phyloP scores from a whole-genome alignment of 2,888 invertebrate genomes.

The Mythimna pallens region DNA sequence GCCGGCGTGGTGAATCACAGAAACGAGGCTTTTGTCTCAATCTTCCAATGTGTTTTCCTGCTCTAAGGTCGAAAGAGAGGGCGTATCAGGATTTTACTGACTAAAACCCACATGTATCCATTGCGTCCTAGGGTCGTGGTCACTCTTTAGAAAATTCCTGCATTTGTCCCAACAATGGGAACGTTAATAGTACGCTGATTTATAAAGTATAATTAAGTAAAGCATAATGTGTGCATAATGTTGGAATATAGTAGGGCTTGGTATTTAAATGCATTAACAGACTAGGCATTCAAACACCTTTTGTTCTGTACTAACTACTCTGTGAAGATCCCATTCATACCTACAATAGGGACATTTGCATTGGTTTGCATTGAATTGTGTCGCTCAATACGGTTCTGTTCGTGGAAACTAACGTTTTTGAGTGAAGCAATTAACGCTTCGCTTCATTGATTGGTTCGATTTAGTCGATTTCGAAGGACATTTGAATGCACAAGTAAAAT shows the following conservation, averaged over 20 bases:
- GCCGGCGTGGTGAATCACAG: no score
- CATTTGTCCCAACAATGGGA: not conserved
- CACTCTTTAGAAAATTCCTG: no score
- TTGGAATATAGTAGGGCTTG: not conserved
- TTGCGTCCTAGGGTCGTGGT: no score
- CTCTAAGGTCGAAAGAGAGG: no score
- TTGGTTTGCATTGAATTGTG: slow-evolving; percentile 29
- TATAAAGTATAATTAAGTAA: not conserved
- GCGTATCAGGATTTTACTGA: no score
- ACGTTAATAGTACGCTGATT: not conserved
- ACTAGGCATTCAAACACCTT: not conserved
- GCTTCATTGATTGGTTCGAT: slow-evolving; percentile 8
- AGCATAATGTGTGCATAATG: not conserved
- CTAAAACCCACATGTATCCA: no score
- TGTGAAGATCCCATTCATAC: slow-evolving; percentile 3
- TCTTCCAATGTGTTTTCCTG: no score
- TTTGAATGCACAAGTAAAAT: not conserved
- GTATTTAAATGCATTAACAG: not conserved
- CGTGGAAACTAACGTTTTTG: slow-evolving; percentile 24
- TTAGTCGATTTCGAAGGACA: slow-evolving; percentile 11
- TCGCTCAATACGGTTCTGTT: slow-evolving; percentile 24
- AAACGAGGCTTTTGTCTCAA: no score
- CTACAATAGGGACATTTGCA: slow-evolving; percentile 27
- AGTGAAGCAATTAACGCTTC: slow-evolving; percentile 29
- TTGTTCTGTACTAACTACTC: slow-evolving; percentile 14